Evolutionary conservation across 1,140 invertebrate species (phyloP).

Genomic region (Aphidius ervi): DNA sequence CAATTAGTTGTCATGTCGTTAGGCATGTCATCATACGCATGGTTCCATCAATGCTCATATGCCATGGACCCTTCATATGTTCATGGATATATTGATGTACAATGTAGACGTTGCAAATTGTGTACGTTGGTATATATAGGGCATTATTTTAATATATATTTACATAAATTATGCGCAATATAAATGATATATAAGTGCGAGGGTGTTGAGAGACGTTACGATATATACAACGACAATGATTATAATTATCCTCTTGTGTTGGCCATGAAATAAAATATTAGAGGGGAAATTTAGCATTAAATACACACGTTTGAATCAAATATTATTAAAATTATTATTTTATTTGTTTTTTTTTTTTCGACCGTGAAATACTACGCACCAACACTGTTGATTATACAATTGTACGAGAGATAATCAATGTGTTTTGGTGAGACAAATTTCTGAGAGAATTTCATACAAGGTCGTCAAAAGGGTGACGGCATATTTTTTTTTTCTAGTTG

Average conservation of each 20-base stretch:
- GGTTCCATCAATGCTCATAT: background rate
- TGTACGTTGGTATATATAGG: conserved; percentile 1
- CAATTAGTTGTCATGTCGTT: background rate
- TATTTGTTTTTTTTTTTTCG: no score
- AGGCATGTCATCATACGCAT: background rate
- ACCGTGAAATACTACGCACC: no score
- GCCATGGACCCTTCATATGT: no score
- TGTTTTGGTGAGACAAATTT: no score
- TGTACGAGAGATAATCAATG: no score
- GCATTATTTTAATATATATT: conserved; percentile 1
- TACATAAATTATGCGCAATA: conserved; percentile 3
- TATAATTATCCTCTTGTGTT: conserved; percentile 4
- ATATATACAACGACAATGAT: conserved; percentile 1
- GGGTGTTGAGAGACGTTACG: conserved; percentile 4
- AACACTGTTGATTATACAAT: no score
- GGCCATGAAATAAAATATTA: conserved; percentile 1
- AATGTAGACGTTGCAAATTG: background rate
- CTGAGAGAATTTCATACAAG: no score
- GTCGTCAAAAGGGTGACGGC: no score
- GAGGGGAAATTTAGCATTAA: no score
- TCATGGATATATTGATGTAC: background rate
- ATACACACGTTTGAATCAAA: background rate
- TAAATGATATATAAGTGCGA: background rate
- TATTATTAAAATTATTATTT: no score
- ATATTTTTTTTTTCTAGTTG: no score